phyloP scores from a whole-genome alignment of 2,797 vertebrate species.

The Trematomus bernacchii region DNA sequence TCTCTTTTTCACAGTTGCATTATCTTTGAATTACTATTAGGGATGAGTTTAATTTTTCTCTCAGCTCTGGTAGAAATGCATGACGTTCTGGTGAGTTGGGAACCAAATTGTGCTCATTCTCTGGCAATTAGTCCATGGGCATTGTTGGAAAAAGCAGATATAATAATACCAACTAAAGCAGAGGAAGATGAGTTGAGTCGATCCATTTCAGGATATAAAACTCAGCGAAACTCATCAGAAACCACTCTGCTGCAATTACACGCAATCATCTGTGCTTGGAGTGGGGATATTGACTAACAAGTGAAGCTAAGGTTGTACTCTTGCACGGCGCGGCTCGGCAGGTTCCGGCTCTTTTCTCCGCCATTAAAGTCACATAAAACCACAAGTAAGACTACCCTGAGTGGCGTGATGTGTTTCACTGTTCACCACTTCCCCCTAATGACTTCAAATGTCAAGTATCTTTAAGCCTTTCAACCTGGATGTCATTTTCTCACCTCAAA shows the following conservation, averaged over 20 bases:
- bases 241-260: slow-evolving; percentile 29
- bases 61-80: slow-evolving; percentile 8
- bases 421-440: slow-evolving; percentile 43
- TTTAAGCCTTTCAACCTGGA: slow-evolving; percentile 12
- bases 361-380: slow-evolving; percentile 64
- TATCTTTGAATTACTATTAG: not conserved
- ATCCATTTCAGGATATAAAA: slow-evolving; percentile 33
- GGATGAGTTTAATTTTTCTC: slow-evolving; percentile 20
- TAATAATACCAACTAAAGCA: slow-evolving; percentile 15
- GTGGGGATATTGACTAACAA: slow-evolving; percentile 39
- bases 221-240: slow-evolving; percentile 22
- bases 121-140: slow-evolving; percentile 24
- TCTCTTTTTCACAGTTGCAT: slow-evolving; percentile 1
- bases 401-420: slow-evolving; percentile 17
- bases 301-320: slow-evolving; percentile 40
- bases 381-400: slow-evolving; percentile 30
- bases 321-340: not conserved
- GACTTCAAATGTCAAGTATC: slow-evolving; percentile 32
- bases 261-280: slow-evolving; percentile 11
- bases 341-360: slow-evolving; percentile 48
- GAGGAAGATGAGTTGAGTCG: slow-evolving; percentile 24
- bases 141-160: slow-evolving; percentile 35
- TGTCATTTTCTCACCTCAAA: slow-evolving; percentile 26
- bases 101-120: slow-evolving; percentile 26
- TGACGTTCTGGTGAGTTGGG: not conserved